A percentile compares a stretch with the other conserved stretches of the same genome.
These are phyloP conservation scores for Enteromius paludinosus DNA, from an alignment of 2,797 vertebrate species.

Conservation along the genomic window DNA sequence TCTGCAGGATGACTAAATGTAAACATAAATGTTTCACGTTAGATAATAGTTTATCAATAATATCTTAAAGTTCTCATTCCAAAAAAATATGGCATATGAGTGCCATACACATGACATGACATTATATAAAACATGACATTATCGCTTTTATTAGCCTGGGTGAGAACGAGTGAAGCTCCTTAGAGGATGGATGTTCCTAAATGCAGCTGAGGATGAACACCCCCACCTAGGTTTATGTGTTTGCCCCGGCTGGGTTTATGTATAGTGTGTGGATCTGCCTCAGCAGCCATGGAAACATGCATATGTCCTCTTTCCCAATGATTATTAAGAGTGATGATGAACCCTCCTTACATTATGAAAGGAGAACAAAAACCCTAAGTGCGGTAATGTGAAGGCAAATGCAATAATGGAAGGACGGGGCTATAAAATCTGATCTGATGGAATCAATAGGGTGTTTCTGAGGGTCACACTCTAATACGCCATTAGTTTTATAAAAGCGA, in stretches of 20 bases:
- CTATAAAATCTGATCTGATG: slow-evolving; percentile 50
- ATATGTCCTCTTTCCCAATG: slow-evolving; percentile 9
- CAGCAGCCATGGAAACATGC: slow-evolving; percentile 71
- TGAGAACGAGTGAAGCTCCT: slow-evolving; percentile 30
- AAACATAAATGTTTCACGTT: not conserved
- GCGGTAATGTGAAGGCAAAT: slow-evolving; percentile 51
- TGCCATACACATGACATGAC: too few relatives aligned
- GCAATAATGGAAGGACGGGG: slow-evolving; percentile 46
- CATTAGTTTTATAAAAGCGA: slow-evolving; percentile 33
- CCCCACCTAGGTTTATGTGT: slow-evolving; percentile 4
- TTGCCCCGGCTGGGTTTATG: slow-evolving; percentile 43
- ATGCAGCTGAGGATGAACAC: slow-evolving; percentile 1
- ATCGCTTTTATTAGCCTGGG: slow-evolving; percentile 35
- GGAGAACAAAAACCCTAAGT: slow-evolving; percentile 26
- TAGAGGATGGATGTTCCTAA: slow-evolving; percentile 40
- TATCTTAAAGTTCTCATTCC: not conserved
- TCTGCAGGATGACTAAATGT: too few relatives aligned
- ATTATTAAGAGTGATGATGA: slow-evolving; percentile 22
- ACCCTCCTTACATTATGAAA: slow-evolving; percentile 14
- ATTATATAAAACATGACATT: slow-evolving; percentile 50
- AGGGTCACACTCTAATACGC: slow-evolving; percentile 31
- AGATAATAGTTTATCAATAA: not conserved
- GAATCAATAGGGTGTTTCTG: slow-evolving; percentile 45
- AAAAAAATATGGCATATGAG: not conserved
- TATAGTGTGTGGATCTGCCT: slow-evolving; percentile 60